Evolutionary conservation across 2,113 vertebrate genomes (phyloP).

Genomic region (Psammodynastes pulverulentus): DNA sequence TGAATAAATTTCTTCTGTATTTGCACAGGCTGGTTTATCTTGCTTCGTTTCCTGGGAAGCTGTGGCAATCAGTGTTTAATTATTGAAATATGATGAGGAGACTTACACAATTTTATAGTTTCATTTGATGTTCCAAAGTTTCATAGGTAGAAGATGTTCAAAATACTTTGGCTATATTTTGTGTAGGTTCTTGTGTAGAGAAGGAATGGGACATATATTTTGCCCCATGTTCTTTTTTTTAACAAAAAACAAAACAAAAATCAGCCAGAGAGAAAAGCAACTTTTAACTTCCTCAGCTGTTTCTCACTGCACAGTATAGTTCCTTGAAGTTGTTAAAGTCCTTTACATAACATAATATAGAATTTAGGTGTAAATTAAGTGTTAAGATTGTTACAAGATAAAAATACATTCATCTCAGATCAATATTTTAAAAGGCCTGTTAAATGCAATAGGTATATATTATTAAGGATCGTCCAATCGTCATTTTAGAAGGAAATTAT

Average conservation of each 20-base stretch:
- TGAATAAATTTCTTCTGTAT: constrained; percentile 14
- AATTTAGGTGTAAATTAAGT: background rate
- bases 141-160: background rate
- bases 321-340: background rate
- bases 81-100: constrained; percentile 11
- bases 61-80: constrained; percentile 18
- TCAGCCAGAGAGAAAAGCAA: background rate
- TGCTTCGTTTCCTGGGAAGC: constrained; percentile 2
- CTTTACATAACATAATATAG: background rate
- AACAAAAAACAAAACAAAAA: background rate
- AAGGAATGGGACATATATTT: background rate
- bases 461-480: background rate
- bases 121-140: background rate
- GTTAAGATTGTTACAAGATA: background rate
- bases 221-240: background rate
- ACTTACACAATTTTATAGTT: background rate
- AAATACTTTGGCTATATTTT: background rate
- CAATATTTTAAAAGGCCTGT: background rate
- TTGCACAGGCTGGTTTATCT: constrained; percentile 28
- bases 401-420: background rate
- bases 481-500: background rate
- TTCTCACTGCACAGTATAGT: background rate
- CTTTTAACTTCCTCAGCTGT: background rate
- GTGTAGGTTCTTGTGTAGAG: background rate
- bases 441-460: background rate